Percentiles rank a stretch among this genome's conserved stretches.
Conservation (phyloP, 2,888 invertebrate genomes). For the Rhogogaster chlorosoma region DNA sequence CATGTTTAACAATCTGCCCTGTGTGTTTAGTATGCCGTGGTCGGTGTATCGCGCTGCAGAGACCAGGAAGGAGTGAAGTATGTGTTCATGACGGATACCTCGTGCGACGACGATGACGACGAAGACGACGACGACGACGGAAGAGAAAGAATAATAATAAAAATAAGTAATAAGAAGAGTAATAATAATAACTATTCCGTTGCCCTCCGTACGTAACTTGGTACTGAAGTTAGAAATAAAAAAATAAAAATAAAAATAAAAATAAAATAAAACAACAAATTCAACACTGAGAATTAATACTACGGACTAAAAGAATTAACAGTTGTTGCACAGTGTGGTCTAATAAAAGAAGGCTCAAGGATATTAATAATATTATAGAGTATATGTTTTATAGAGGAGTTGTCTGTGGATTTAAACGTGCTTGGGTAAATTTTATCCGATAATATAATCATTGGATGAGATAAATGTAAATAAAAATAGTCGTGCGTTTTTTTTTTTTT, state of each 20-base stretch:
- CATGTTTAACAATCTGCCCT: constrained; percentile 70
- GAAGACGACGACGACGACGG: constrained; percentile 1
- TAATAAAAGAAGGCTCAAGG: constrained; percentile 19
- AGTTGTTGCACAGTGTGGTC: not conserved
- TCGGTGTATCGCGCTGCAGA: constrained; percentile 67
- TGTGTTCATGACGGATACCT: constrained; percentile 59
- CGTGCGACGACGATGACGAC: constrained; percentile 49
- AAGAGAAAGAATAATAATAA: not conserved
- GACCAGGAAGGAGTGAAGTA: constrained; percentile 54
- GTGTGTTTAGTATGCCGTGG: constrained; percentile 72
- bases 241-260: not conserved
- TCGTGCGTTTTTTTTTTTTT: not conserved
- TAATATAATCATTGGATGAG: not conserved
- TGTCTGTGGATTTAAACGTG: not conserved
- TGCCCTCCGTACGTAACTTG: constrained; percentile 8
- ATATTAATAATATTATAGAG: not conserved
- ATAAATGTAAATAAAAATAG: not conserved
- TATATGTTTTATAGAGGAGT: not conserved
- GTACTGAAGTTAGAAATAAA: not conserved
- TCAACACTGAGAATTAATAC: too few species aligned
- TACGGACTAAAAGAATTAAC: not conserved
- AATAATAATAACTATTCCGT: not conserved
- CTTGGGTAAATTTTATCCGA: not conserved
- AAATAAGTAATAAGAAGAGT: not conserved
- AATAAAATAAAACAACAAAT: not conserved